Evolutionary conservation across 2,797 vertebrate genomes (phyloP).

Genomic region (Channallabes apus): DNA sequence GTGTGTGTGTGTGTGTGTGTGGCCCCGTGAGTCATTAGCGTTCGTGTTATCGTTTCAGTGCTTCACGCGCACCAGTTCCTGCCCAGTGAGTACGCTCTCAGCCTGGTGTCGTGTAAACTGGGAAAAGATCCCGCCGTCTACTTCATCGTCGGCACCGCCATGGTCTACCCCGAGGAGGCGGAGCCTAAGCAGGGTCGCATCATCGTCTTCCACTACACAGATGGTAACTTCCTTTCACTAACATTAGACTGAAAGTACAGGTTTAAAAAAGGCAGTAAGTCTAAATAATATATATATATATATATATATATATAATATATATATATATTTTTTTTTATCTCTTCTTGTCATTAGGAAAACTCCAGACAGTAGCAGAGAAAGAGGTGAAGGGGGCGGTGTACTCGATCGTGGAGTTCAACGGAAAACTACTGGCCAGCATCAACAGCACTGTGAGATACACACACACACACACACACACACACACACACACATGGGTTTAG

Average conservation of each 20-base stretch:
- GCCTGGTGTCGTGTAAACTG: constrained; percentile 95
- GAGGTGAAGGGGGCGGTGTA: constrained; percentile 98
- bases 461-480: no score
- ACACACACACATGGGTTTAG: no score
- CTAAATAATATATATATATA: no score
- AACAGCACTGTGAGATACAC: constrained; percentile 91
- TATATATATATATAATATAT: no score
- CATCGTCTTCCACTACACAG: constrained; percentile 96
- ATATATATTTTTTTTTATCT: not conserved
- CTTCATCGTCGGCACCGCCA: constrained; percentile 96
- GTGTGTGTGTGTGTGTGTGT: no score
- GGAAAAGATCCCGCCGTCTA: constrained; percentile 95
- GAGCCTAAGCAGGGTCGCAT: constrained; percentile 98
- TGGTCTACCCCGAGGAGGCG: constrained; percentile 98
- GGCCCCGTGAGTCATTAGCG: no score
- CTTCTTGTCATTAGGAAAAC: constrained; percentile 79
- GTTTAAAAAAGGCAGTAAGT: not conserved
- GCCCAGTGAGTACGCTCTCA: constrained; percentile 93
- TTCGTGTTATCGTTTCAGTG: constrained; percentile 69
- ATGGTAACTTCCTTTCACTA: constrained; percentile 73
- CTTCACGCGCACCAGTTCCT: constrained; percentile 98
- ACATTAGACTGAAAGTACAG: not conserved
- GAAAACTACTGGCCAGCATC: constrained; percentile 97
- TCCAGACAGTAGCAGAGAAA: constrained; percentile 97
- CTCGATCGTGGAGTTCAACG: constrained; percentile 98